Evolutionary conservation across 2,113 vertebrate genomes (phyloP).

Genomic region (Xenopus laevis): DNA sequence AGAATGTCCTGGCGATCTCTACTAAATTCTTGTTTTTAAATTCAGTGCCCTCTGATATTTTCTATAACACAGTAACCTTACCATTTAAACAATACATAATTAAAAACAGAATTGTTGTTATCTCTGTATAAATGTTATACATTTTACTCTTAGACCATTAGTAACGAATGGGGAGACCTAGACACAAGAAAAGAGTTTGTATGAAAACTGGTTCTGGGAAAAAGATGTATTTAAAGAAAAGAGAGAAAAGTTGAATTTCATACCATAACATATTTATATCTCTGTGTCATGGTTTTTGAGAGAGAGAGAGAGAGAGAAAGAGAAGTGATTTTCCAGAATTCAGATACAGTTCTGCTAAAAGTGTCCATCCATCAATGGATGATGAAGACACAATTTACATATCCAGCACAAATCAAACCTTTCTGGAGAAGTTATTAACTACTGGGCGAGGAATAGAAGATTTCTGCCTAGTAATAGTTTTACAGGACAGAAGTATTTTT

Average conservation of each 20-base stretch:
- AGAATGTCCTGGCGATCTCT: no score
- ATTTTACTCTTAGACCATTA: no score
- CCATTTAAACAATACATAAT: no score
- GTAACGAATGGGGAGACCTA: not conserved
- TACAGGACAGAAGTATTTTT: no score
- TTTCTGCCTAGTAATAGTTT: no score
- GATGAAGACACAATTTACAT: constrained; percentile 37
- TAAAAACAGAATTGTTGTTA: no score
- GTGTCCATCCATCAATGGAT: constrained; percentile 33
- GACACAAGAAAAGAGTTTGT: not conserved
- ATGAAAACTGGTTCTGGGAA: not conserved
- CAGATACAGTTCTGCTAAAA: constrained; percentile 30
- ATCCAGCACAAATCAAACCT: constrained; percentile 13
- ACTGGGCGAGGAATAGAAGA: constrained; percentile 10
- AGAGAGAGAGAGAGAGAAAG: constrained; percentile 27
- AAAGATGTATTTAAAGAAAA: not conserved
- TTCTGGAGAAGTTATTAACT: constrained; percentile 28
- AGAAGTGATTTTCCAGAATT: constrained; percentile 33
- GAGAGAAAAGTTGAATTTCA: constrained; percentile 34
- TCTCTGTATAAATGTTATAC: no score
- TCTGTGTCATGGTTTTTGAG: constrained; percentile 30
- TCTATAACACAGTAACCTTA: no score
- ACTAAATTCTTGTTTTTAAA: no score
- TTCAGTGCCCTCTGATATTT: no score
- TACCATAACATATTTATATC: constrained; percentile 37